A percentile compares a stretch with the other conserved stretches of the same genome.
phyloP scores from a whole-genome alignment of 2,888 invertebrate genomes.

The Hypselothyrea guttata region DNA sequence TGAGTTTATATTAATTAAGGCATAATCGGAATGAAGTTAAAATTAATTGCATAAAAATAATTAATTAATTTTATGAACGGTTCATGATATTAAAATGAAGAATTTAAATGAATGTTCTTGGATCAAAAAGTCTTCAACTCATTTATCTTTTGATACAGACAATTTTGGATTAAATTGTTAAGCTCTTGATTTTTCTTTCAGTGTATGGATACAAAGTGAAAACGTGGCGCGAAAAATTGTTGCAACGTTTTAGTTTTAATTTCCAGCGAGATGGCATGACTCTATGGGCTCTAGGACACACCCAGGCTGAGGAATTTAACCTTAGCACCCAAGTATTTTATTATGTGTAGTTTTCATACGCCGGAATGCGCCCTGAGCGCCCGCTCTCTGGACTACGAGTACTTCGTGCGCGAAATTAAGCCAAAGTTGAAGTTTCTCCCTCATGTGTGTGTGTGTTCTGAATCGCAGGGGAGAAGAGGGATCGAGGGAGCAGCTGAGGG shows the following conservation, averaged over 20 bases:
- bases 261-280: conserved; percentile 18
- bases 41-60: too few species aligned
- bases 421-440: conserved; percentile 64
- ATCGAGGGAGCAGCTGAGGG: neutral
- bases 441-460: conserved; percentile 2
- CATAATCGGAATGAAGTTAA: too few species aligned
- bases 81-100: too few species aligned
- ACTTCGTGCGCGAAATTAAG: conserved; percentile 78
- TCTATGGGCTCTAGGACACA: conserved; percentile 2
- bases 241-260: conserved; percentile 74
- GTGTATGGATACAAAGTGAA: conserved; percentile 63
- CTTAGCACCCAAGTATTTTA: conserved; percentile 76
- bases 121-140: too few species aligned
- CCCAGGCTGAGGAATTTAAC: conserved; percentile 63
- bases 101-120: too few species aligned
- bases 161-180: too few species aligned
- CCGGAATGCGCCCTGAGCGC: conserved; percentile 55
- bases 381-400: conserved; percentile 15
- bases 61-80: too few species aligned
- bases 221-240: conserved; percentile 67
- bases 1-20: too few species aligned
- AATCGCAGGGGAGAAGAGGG: neutral
- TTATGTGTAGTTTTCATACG: conserved; percentile 62
- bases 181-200: too few species aligned
- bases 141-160: too few species aligned